Percentiles rank a stretch among this genome's conserved stretches.
Conservation (phyloP, 2,797 vertebrate genomes). For the Orestias chungarensis region DNA sequence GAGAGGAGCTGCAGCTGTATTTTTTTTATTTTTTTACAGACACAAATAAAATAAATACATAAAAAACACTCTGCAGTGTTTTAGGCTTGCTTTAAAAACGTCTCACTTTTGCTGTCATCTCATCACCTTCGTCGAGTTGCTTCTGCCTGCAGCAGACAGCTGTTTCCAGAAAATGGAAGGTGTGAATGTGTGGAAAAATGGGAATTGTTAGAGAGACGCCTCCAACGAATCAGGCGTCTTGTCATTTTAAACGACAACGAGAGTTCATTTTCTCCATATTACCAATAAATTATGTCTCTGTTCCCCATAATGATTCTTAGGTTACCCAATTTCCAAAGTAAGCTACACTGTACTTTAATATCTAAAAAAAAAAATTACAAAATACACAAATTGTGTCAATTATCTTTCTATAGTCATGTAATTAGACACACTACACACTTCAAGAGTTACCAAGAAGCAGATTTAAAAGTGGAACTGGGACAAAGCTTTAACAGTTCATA, state of each 20-base stretch:
- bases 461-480: conserved; percentile 27
- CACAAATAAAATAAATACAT: too few relatives aligned
- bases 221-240: not conserved
- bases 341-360: not conserved
- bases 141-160: not conserved
- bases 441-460: not conserved
- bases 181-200: conserved; percentile 8
- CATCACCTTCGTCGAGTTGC: not conserved
- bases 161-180: conserved; percentile 2
- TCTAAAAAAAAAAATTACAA: not conserved
- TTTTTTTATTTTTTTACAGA: too few relatives aligned
- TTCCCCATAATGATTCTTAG: not conserved
- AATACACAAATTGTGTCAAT: not conserved
- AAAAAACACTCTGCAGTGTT: not conserved
- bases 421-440: not conserved
- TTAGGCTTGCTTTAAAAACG: not conserved
- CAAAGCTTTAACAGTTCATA: conserved; percentile 13
- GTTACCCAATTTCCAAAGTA: not conserved
- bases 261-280: not conserved
- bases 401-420: not conserved
- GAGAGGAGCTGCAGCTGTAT: not conserved
- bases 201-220: not conserved
- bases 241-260: not conserved
- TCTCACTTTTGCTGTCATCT: not conserved
- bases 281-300: not conserved